These are phyloP conservation scores for Leuciscus idus DNA, from an alignment of 2,113 vertebrate genomes.

Conservation along the genomic window DNA sequence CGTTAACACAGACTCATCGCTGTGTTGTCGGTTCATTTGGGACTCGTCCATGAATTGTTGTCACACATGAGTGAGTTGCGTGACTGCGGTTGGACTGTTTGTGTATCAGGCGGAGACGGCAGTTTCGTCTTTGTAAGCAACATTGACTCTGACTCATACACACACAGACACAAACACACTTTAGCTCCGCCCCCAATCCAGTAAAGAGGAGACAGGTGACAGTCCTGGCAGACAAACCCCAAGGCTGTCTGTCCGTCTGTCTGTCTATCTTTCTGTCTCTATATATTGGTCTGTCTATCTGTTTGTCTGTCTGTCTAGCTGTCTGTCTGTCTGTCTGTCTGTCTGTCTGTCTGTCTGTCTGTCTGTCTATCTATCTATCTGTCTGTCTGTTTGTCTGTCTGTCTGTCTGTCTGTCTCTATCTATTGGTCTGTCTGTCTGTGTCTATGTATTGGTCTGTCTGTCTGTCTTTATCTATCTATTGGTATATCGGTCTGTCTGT, in stretches of 20 bases:
- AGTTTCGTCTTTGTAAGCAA: constrained; percentile 7
- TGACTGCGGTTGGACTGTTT: constrained; percentile 32
- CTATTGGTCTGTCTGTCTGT: background rate
- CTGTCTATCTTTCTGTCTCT: background rate
- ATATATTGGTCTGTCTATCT: background rate
- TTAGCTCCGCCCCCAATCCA: background rate
- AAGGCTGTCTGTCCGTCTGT: background rate
- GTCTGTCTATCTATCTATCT: background rate
- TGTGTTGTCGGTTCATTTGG: background rate
- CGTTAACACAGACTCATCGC: background rate
- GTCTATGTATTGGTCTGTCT: background rate
- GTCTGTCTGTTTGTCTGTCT: background rate
- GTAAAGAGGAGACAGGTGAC: background rate
- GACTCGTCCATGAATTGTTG: background rate
- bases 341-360: background rate
- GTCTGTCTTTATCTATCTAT: too few relatives aligned
- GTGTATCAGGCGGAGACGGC: constrained; percentile 18
- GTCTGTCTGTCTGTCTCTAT: background rate
- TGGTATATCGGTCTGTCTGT: accelerated
- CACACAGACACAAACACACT: background rate
- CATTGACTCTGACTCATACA: background rate
- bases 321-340: background rate
- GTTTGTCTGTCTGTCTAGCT: accelerated
- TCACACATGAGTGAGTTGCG: constrained; percentile 29
- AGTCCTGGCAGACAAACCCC: background rate